Evolutionary conservation across 2,888 invertebrate species (phyloP), one percentile per base, ranked within the genome.

Genomic region (Troilus luridus): DNA sequence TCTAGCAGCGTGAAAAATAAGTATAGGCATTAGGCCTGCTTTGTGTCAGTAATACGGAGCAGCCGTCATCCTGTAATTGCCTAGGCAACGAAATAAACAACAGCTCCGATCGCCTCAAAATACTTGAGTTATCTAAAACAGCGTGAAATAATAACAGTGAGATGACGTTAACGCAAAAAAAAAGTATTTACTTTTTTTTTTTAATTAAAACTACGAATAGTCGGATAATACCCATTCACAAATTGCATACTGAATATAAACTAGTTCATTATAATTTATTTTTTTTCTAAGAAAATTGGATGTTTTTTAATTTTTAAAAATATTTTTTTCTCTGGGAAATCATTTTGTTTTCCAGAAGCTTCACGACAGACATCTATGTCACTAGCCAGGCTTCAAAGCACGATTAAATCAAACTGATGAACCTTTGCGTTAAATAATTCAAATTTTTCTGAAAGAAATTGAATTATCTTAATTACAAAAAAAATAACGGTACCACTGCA

Each of bases 51-150:
- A 56, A 58, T 85, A 56, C 56, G 17, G 85, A 58, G 41, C 85
- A 85, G 85, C 85, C 85, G 85, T 85, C 85, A 85, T n/a, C 21
- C 14, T 85, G 14, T 85, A 85, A 85, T 85, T 85, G n/a, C 85
- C n/a, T 12, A 56, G 12, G 27, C 72, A 41, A 77, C 8, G 41
- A 77, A 41, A 77, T 77, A 77, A 77, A 77, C 72, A 41, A 41
- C 72, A 27, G 72, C 17, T 77, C 41, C 17, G 7, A 77, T 17
- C 27, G 27, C 41, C 17, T 77, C 72, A 41, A 77, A 77, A 77
- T 77, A 9, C 27, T 11, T 6, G 41, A 77, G 17, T 17, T 41
- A 17, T 41, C 41, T 77, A 17, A 41, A 17, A 0, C 17, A 77
- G 19, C 17, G 7, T 77, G 7, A 1, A 41, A 41, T 77, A 77